Evolutionary conservation across 2,888 invertebrate genomes (phyloP).

Genomic region (Drosophila yooni): DNA sequence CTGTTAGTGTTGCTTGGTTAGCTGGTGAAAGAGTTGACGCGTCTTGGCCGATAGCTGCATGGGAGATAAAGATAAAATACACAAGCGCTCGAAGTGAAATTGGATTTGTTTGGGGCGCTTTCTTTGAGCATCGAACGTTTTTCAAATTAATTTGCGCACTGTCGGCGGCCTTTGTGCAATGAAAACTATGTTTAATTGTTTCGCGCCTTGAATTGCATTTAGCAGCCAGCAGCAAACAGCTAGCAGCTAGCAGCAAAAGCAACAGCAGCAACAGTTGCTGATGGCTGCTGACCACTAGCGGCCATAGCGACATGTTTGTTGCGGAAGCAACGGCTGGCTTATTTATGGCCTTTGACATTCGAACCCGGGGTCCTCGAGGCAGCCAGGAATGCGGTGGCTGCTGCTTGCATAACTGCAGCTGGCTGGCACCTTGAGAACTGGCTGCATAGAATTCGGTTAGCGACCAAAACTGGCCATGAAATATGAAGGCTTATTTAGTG

Average conservation of each 20-base stretch:
- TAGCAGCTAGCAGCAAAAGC: slow-evolving; percentile 13
- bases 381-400: slow-evolving; percentile 66
- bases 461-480: slow-evolving; percentile 66
- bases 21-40: slow-evolving; percentile 70
- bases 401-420: slow-evolving; percentile 63
- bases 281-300: slow-evolving; percentile 26
- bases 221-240: slow-evolving; percentile 11
- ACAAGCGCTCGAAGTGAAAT: slow-evolving; percentile 67
- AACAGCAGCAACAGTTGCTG: slow-evolving; percentile 41
- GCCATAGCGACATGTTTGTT: slow-evolving; percentile 40
- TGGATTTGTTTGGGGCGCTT: slow-evolving; percentile 79
- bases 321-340: slow-evolving; percentile 57
- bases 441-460: slow-evolving; percentile 77
- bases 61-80: slow-evolving; percentile 69
- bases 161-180: slow-evolving; percentile 77
- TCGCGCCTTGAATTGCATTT: slow-evolving; percentile 72
- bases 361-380: slow-evolving; percentile 50
- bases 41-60: slow-evolving; percentile 52
- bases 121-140: slow-evolving; percentile 58
- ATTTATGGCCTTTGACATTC: slow-evolving; percentile 78
- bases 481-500: slow-evolving; percentile 81
- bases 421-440: slow-evolving; percentile 42
- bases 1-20: slow-evolving; percentile 31
- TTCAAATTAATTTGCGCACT: slow-evolving; percentile 74
- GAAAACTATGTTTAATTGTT: slow-evolving; percentile 82